Conservation (phyloP, 2,888 invertebrate genomes). For the Caenorhabditis panamensis region DNA sequence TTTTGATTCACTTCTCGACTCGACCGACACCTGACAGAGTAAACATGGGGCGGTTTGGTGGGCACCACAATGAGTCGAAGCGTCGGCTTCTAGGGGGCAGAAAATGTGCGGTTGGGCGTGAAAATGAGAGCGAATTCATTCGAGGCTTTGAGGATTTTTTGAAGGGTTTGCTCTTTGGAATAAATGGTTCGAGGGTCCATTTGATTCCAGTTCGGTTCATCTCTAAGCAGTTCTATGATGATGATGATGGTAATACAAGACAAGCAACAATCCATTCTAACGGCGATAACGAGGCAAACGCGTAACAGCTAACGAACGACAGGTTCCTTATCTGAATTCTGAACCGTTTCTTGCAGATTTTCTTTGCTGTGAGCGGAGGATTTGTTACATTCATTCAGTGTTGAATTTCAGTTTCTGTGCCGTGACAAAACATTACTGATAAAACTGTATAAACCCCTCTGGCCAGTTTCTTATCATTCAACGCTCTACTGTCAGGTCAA, state of each 20-base stretch:
- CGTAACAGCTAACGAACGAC: constrained; percentile 21
- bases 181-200: constrained; percentile 16
- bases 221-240: constrained; percentile 13
- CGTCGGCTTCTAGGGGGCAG: not conserved
- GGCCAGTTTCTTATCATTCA: too few species aligned
- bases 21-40: constrained; percentile 1
- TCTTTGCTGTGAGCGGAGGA: too few species aligned
- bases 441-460: too few species aligned
- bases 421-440: too few species aligned
- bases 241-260: not conserved
- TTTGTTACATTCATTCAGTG: too few species aligned
- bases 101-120: constrained; percentile 45
- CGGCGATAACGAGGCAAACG: constrained; percentile 19
- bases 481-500: too few species aligned
- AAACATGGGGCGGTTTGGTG: constrained; percentile 2
- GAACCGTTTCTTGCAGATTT: not conserved
- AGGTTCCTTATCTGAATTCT: constrained; percentile 19
- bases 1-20: not conserved
- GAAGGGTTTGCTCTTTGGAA: constrained; percentile 27
- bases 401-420: too few species aligned
- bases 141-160: constrained; percentile 12
- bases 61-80: constrained; percentile 4
- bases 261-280: not conserved
- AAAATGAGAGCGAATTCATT: constrained; percentile 59
- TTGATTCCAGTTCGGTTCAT: constrained; percentile 45